Evolutionary conservation across 2,888 invertebrate species (phyloP).

Genomic region (Agrochola lychnidis): DNA sequence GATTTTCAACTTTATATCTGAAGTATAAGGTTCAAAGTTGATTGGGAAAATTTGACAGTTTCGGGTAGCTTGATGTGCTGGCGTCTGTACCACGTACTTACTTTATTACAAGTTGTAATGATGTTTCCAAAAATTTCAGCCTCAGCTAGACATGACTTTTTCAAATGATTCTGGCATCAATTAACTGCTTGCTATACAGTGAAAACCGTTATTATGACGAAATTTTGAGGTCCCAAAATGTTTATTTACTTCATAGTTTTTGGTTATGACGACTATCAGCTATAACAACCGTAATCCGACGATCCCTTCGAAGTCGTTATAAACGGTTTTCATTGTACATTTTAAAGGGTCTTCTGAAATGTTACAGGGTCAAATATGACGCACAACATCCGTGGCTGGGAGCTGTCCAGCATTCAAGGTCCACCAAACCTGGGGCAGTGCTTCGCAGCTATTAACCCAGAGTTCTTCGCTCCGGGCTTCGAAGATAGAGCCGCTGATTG

Average conservation of each 20-base stretch:
- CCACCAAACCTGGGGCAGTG: slow-evolving; percentile 96
- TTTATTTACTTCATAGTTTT: no score
- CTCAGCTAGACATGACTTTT: neutral
- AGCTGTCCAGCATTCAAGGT: slow-evolving; percentile 86
- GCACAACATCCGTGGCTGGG: slow-evolving; percentile 94
- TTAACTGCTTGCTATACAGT: neutral
- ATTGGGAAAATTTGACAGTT: no score
- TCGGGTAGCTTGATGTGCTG: no score
- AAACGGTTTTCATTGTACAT: no score
- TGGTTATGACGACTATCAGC: no score
- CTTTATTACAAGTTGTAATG: neutral
- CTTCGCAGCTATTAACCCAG: slow-evolving; percentile 96
- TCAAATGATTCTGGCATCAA: no score
- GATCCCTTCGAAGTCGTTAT: no score
- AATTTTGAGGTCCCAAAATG: no score
- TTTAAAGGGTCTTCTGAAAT: neutral
- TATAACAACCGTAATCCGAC: no score
- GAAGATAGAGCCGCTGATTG: slow-evolving; percentile 93
- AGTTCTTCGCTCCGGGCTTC: slow-evolving; percentile 95
- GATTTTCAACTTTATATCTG: no score
- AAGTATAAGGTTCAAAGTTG: no score
- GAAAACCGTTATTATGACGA: no score
- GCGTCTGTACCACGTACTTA: neutral
- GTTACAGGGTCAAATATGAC: slow-evolving; percentile 91
- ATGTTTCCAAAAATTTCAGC: neutral